Evolutionary conservation across 1,140 invertebrate genomes (phyloP).

Genomic region (Heliconius hermathena): DNA sequence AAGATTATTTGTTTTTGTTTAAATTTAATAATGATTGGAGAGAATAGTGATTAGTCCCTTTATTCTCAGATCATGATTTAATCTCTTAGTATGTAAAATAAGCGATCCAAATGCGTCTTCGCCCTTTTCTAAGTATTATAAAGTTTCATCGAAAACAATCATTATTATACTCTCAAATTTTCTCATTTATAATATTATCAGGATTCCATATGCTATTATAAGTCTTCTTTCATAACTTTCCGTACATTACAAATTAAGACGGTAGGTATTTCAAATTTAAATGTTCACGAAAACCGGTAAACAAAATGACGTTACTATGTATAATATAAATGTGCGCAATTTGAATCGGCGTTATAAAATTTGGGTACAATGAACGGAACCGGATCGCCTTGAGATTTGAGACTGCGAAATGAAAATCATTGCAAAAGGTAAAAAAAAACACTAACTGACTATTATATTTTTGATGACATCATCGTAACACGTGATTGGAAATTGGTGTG

Average conservation of each 20-base stretch:
- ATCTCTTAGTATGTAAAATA: too few species aligned
- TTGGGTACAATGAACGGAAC: slow-evolving; percentile 68
- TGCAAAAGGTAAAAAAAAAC: slow-evolving; percentile 45
- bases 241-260: slow-evolving; percentile 18
- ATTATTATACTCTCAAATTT: too few species aligned
- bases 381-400: slow-evolving; percentile 63
- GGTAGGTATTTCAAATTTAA: slow-evolving; percentile 21
- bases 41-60: too few species aligned
- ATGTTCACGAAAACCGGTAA: slow-evolving; percentile 25
- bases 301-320: slow-evolving; percentile 29
- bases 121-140: too few species aligned
- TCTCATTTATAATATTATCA: too few species aligned
- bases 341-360: slow-evolving; percentile 50
- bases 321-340: slow-evolving; percentile 36
- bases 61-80: too few species aligned
- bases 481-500: slow-evolving; percentile 19
- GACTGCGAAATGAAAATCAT: slow-evolving; percentile 49
- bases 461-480: slow-evolving; percentile 33
- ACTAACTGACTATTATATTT: slow-evolving; percentile 41
- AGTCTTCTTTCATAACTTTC: neutral
- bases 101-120: too few species aligned
- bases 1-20: too few species aligned
- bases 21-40: too few species aligned
- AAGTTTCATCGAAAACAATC: too few species aligned
- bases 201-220: neutral